A percentile compares a stretch with the other conserved stretches of the same genome.
These are phyloP conservation scores for Drosophila bunnanda DNA, from an alignment of 2,888 invertebrate species.

Conservation along the genomic window DNA sequence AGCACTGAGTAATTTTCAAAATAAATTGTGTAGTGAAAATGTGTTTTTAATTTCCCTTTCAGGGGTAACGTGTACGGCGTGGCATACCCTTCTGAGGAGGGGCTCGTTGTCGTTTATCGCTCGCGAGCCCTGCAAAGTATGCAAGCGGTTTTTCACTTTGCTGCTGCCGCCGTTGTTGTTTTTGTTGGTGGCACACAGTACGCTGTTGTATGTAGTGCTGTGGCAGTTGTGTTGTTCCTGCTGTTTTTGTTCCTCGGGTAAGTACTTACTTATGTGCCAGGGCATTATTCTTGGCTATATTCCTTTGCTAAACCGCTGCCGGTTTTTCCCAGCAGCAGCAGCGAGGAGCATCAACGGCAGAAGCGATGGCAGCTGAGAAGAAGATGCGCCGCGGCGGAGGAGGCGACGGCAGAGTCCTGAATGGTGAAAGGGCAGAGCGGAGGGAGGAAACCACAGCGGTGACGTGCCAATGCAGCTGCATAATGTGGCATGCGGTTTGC, in stretches of 20 bases:
- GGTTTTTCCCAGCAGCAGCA: constrained; percentile 31
- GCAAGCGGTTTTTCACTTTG: constrained; percentile 76
- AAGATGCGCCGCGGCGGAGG: constrained; percentile 4
- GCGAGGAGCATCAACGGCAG: constrained; percentile 27
- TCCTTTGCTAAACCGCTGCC: constrained; percentile 67
- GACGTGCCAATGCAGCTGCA: constrained; percentile 75
- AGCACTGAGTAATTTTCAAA: constrained; percentile 26
- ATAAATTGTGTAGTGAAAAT: constrained; percentile 35
- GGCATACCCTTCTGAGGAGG: constrained; percentile 5
- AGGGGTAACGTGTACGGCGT: constrained; percentile 2
- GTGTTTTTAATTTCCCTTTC: constrained; percentile 41
- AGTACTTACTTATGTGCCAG: constrained; percentile 74
- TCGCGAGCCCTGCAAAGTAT: constrained; percentile 72
- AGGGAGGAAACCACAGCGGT: constrained; percentile 67
- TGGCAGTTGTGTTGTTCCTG: constrained; percentile 23
- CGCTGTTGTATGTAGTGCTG: constrained; percentile 4
- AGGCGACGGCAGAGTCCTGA: not conserved
- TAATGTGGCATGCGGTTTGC: constrained; percentile 81
- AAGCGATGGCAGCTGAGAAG: constrained; percentile 26
- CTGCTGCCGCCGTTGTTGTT: constrained; percentile 40
- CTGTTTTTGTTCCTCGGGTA: constrained; percentile 49
- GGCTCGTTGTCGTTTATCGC: constrained; percentile 68
- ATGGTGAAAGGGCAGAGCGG: constrained; percentile 11
- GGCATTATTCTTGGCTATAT: constrained; percentile 76
- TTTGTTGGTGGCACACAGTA: constrained; percentile 39